These are phyloP conservation scores for Phyto melanocephala DNA, from an alignment of 2,888 invertebrate species.

Conservation along the genomic window DNA sequence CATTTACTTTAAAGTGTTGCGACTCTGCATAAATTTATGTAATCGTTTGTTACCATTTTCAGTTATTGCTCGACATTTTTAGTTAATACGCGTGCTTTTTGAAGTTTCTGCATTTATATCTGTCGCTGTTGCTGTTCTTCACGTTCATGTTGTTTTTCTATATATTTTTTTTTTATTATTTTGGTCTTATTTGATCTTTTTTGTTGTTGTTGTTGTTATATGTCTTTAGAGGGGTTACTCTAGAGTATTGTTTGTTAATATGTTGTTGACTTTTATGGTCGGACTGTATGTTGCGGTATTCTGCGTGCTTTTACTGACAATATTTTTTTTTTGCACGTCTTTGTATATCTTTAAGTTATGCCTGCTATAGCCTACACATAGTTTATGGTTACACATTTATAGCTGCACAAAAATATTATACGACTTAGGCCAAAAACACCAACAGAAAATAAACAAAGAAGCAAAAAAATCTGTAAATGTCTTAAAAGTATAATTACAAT, in stretches of 20 bases:
- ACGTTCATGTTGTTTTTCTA: conserved; percentile 21
- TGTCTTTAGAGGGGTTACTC: conserved; percentile 52
- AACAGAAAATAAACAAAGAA: too few species aligned
- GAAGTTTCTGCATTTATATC: conserved; percentile 47
- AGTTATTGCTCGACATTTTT: conserved; percentile 65
- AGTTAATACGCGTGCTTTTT: conserved; percentile 66
- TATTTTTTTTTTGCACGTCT: background rate
- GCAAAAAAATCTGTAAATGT: conserved; percentile 36
- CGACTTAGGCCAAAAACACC: too few species aligned
- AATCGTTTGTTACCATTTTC: conserved; percentile 77
- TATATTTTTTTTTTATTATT: background rate
- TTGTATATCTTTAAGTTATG: conserved; percentile 39
- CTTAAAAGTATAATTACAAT: conserved; percentile 51
- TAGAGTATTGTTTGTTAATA: conserved; percentile 65
- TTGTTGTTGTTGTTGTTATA: conserved; percentile 10
- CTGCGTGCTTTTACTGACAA: conserved; percentile 29
- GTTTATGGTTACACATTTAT: conserved; percentile 35
- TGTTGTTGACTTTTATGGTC: conserved; percentile 62
- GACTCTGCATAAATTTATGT: conserved; percentile 75
- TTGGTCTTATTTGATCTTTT: background rate
- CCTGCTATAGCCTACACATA: conserved; percentile 49
- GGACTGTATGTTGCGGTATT: conserved; percentile 57
- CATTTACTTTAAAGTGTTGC: conserved; percentile 75
- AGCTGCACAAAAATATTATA: conserved; percentile 8
- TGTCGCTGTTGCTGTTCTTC: conserved; percentile 20